Evolutionary conservation across 2,113 vertebrate genomes (phyloP).

Genomic region (Pleuronectes platessa): DNA sequence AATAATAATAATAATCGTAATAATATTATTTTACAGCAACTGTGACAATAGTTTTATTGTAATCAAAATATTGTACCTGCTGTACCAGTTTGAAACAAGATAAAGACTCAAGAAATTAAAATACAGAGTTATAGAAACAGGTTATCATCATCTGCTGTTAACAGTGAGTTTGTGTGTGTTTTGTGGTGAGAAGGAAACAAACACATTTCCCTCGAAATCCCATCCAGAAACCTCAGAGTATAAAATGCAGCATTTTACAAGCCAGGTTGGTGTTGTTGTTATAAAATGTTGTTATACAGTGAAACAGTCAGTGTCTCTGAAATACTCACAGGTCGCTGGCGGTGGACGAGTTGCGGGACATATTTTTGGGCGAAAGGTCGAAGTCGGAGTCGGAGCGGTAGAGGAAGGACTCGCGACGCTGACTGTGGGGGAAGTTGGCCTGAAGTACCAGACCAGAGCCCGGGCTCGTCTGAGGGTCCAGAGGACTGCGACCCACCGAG

Average conservation of each 20-base stretch:
- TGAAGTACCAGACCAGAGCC: slow-evolving; percentile 88
- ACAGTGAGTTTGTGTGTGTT: background rate
- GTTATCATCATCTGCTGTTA: background rate
- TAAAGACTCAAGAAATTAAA: no score
- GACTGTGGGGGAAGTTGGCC: slow-evolving; percentile 85
- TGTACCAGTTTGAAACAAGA: no score
- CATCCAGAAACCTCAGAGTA: background rate
- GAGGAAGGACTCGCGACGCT: slow-evolving; percentile 93
- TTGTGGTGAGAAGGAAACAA: background rate
- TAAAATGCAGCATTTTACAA: background rate
- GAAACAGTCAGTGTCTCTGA: background rate
- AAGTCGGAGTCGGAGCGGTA: slow-evolving; percentile 96
- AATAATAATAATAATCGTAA: background rate
- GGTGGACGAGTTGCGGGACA: slow-evolving; percentile 92
- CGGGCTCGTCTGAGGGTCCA: slow-evolving; percentile 88
- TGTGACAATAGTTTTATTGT: no score
- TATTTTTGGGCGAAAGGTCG: slow-evolving; percentile 90
- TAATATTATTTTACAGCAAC: no score
- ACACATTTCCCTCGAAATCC: background rate
- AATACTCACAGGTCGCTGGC: slow-evolving; percentile 91
- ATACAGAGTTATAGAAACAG: background rate
- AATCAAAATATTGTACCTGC: no score
- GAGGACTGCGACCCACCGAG: slow-evolving; percentile 77
- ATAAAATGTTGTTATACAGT: background rate
- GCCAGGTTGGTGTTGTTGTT: background rate